Conservation (phyloP, 2,113 vertebrate genomes). For the Forbesichthys agassizii region DNA sequence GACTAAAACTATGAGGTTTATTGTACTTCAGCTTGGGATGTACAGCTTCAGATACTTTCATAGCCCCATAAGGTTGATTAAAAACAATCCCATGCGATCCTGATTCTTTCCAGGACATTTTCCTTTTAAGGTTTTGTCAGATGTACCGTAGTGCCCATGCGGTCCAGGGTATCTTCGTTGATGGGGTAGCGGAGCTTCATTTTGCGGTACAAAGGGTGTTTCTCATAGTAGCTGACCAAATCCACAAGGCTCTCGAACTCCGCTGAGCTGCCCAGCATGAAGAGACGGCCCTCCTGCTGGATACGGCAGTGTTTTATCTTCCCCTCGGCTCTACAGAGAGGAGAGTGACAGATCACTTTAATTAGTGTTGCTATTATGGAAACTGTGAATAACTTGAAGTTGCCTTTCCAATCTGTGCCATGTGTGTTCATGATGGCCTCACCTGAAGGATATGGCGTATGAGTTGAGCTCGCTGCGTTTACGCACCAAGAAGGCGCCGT, state of each 20-base stretch:
- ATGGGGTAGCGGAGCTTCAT: constrained; percentile 88
- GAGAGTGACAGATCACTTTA: background rate
- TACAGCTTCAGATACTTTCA: too few relatives aligned
- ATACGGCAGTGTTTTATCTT: constrained; percentile 91
- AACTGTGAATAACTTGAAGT: background rate
- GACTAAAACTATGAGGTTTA: too few relatives aligned
- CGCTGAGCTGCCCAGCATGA: constrained; percentile 86
- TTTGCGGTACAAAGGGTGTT: constrained; percentile 86
- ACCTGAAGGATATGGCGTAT: constrained; percentile 88
- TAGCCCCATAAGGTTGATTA: too few relatives aligned
- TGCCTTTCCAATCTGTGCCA: too few relatives aligned
- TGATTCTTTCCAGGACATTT: too few relatives aligned
- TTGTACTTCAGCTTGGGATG: too few relatives aligned
- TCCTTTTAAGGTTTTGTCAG: too few relatives aligned
- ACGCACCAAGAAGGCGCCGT: constrained; percentile 85
- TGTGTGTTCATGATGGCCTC: background rate
- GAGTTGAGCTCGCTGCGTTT: constrained; percentile 83
- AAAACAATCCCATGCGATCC: too few relatives aligned
- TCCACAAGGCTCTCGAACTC: constrained; percentile 88
- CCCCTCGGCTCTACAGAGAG: constrained; percentile 77
- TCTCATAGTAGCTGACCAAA: constrained; percentile 86
- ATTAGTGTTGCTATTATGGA: too few relatives aligned
- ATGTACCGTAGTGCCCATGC: constrained; percentile 85
- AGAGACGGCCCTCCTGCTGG: constrained; percentile 85
- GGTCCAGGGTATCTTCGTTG: constrained; percentile 87